Conservation (phyloP, 2,113 vertebrate genomes). For the Serilophus lunatus region DNA sequence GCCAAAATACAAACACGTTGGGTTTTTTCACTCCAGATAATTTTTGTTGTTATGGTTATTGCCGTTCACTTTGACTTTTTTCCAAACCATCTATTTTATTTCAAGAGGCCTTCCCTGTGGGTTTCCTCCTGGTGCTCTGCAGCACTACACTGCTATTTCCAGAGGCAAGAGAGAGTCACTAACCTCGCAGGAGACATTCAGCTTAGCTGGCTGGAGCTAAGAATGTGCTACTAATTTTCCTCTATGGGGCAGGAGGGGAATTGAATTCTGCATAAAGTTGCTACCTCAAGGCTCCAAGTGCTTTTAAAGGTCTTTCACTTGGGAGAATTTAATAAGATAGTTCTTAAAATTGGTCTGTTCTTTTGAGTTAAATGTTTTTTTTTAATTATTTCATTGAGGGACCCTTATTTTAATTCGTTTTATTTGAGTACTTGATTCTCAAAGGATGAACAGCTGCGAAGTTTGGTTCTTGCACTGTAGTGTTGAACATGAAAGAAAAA, state of each 20-base stretch:
- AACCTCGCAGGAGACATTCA: slow-evolving; percentile 60
- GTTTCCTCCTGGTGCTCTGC: slow-evolving; percentile 65
- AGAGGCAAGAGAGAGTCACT: slow-evolving; percentile 51
- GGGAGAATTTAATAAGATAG: slow-evolving; percentile 63
- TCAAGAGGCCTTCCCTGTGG: slow-evolving; percentile 68
- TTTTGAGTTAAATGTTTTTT: slow-evolving; percentile 44
- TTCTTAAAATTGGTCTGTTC: slow-evolving; percentile 65
- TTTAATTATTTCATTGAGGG: slow-evolving; percentile 30
- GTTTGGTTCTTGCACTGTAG: slow-evolving; percentile 65
- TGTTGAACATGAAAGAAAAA: slow-evolving; percentile 45
- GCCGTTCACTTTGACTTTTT: slow-evolving; percentile 29
- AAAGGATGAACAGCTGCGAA: slow-evolving; percentile 58
- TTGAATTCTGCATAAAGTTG: slow-evolving; percentile 77
- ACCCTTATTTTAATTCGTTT: slow-evolving; percentile 68
- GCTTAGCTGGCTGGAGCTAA: slow-evolving; percentile 68
- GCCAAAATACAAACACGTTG: slow-evolving; percentile 54
- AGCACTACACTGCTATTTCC: slow-evolving; percentile 67
- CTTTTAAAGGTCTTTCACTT: slow-evolving; percentile 73
- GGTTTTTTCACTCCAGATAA: slow-evolving; percentile 42
- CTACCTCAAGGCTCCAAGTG: slow-evolving; percentile 83
- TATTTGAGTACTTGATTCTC: slow-evolving; percentile 66
- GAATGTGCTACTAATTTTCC: slow-evolving; percentile 60
- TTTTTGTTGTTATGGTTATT: slow-evolving; percentile 41
- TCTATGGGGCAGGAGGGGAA: slow-evolving; percentile 62
- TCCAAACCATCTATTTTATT: slow-evolving; percentile 60